Evolutionary conservation across 2,113 vertebrate species (phyloP).

Genomic region (Oreochromis niloticus): DNA sequence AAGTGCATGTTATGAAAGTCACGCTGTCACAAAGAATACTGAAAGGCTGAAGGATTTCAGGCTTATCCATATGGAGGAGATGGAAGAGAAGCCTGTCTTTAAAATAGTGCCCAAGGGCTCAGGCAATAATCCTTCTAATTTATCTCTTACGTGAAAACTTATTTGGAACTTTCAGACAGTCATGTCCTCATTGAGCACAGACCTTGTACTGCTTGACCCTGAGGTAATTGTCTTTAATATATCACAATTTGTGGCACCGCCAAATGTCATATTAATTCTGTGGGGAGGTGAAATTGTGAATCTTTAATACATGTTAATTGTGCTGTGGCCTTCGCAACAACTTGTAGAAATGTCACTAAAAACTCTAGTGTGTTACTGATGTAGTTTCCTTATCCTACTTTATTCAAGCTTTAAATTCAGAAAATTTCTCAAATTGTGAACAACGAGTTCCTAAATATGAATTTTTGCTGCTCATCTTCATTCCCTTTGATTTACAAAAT

Average conservation of each 20-base stretch:
- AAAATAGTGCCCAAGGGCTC: not conserved
- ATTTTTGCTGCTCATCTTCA: not conserved
- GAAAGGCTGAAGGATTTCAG: not conserved
- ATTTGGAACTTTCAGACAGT: not conserved
- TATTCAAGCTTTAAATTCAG: not conserved
- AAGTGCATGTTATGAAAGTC: constrained; percentile 28
- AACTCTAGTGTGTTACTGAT: not conserved
- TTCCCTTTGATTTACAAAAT: not conserved
- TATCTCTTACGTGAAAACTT: not conserved
- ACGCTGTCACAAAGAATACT: not conserved
- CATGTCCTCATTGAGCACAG: not conserved
- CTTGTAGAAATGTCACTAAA: not conserved
- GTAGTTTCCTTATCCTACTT: not conserved
- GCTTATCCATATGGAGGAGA: not conserved
- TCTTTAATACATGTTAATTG: not conserved
- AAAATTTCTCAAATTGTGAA: not conserved
- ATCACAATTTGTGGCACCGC: not conserved
- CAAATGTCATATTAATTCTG: not conserved
- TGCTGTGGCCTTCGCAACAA: not conserved
- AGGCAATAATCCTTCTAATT: not conserved
- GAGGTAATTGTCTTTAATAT: not conserved
- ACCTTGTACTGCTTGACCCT: not conserved
- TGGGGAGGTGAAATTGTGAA: not conserved
- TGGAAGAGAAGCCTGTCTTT: not conserved
- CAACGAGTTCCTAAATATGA: not conserved